A percentile compares a stretch with the other conserved stretches of the same genome.
These are phyloP conservation scores for Perca schrenkii DNA, from an alignment of 2,113 vertebrate genomes.

Conservation along the genomic window DNA sequence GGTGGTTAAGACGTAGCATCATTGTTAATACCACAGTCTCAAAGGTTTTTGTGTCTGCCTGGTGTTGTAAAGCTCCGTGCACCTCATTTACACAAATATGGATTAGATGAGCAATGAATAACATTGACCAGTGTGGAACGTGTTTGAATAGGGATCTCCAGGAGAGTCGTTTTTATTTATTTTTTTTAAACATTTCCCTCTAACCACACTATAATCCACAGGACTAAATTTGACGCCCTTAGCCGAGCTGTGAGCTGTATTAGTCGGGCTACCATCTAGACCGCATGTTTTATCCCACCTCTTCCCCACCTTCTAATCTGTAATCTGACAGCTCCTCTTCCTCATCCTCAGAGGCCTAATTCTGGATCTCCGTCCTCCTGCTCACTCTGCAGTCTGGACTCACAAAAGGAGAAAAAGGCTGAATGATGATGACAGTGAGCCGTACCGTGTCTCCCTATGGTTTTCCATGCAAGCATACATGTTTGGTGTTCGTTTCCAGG, in stretches of 20 bases:
- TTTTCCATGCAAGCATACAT: constrained; percentile 12
- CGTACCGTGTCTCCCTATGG: constrained; percentile 10
- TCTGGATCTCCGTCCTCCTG: constrained; percentile 49
- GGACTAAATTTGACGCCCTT: constrained; percentile 50
- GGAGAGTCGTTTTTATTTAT: constrained; percentile 28
- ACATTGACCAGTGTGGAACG: constrained; percentile 46
- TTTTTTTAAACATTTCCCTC: constrained; percentile 15
- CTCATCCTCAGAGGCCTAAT: constrained; percentile 57
- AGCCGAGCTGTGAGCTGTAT: constrained; percentile 61
- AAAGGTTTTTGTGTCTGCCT: constrained; percentile 48
- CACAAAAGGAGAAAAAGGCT: constrained; percentile 9
- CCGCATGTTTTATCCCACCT: constrained; percentile 64
- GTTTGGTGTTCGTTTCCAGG: constrained; percentile 14
- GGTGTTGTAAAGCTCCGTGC: constrained; percentile 59
- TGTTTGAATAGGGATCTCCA: constrained; percentile 44
- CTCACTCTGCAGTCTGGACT: constrained; percentile 7
- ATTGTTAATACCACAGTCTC: constrained; percentile 63
- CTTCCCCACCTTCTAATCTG: constrained; percentile 75
- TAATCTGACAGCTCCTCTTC: constrained; percentile 69
- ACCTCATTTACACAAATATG: constrained; percentile 71
- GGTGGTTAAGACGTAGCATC: constrained; percentile 72
- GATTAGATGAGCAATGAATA: constrained; percentile 65
- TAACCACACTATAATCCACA: constrained; percentile 38
- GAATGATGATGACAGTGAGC: constrained; percentile 45
- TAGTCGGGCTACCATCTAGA: constrained; percentile 49